These are phyloP conservation scores for Anseranas semipalmata DNA, from an alignment of 2,113 vertebrate genomes.

Conservation along the genomic window DNA sequence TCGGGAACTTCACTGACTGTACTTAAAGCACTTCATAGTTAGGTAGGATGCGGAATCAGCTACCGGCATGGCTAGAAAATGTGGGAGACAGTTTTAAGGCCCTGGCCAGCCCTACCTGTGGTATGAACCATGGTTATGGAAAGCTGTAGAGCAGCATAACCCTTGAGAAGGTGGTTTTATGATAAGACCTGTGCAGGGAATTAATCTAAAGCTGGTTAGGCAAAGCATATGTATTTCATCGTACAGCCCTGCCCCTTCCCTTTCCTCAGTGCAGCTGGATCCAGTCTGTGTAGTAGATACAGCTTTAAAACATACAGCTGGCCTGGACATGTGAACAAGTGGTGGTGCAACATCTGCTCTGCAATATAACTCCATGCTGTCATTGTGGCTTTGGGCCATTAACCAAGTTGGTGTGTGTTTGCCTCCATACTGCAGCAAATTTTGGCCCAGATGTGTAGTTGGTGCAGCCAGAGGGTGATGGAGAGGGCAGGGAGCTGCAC, in stretches of 20 bases:
- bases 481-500: background rate
- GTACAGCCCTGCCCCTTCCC: background rate
- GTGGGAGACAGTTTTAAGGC: background rate
- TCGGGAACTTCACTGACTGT: background rate
- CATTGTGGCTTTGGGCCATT: background rate
- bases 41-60: background rate
- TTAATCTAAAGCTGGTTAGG: background rate
- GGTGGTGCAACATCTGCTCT: background rate
- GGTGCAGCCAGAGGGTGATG: background rate
- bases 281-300: background rate
- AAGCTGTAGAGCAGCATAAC: background rate
- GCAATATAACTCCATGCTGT: fast-evolving
- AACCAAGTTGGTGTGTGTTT: background rate
- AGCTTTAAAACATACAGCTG: background rate
- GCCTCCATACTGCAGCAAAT: background rate
- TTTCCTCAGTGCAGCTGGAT: background rate
- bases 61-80: background rate
- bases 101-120: background rate
- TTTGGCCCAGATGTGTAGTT: fast-evolving
- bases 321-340: background rate
- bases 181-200: too few relatives aligned
- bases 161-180: background rate
- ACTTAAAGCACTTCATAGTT: background rate
- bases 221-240: background rate
- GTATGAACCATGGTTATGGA: background rate